These are phyloP conservation scores for Helleia helle DNA, from an alignment of 2,888 invertebrate species.

Conservation along the genomic window DNA sequence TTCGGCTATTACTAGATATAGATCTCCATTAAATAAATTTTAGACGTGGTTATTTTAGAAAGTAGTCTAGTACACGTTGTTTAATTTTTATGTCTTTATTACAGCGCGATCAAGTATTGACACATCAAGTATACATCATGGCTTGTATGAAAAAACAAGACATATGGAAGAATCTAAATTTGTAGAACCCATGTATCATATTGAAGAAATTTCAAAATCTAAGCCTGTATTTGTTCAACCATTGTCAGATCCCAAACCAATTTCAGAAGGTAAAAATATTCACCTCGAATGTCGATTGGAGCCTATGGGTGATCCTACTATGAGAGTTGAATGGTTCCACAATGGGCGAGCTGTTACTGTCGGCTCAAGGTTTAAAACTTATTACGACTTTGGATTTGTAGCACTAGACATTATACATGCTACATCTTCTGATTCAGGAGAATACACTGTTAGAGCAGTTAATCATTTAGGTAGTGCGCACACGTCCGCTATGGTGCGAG, in stretches of 20 bases:
- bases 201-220: constrained; percentile 93
- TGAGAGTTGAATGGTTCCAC: constrained; percentile 97
- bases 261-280: constrained; percentile 91
- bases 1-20: too few relatives aligned
- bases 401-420: constrained; percentile 96
- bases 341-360: constrained; percentile 92
- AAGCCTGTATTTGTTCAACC: constrained; percentile 96
- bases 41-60: too few relatives aligned
- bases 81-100: constrained; percentile 31
- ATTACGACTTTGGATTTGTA: constrained; percentile 98
- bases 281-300: constrained; percentile 93
- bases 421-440: constrained; percentile 94
- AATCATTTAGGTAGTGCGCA: constrained; percentile 95
- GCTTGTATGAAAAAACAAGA: constrained; percentile 89
- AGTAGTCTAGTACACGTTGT: too few relatives aligned
- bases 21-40: too few relatives aligned
- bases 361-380: constrained; percentile 93
- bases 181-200: constrained; percentile 89
- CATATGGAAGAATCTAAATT: constrained; percentile 89
- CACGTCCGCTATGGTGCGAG: constrained; percentile 91
- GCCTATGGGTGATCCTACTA: constrained; percentile 96
- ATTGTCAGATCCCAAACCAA: constrained; percentile 87
- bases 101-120: constrained; percentile 90
- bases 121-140: constrained; percentile 92
- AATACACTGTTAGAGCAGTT: constrained; percentile 94